Evolutionary conservation across 1,140 invertebrate genomes (phyloP), one percentile per base, ranked within the genome.

Genomic region (Anastrepha obliqua): DNA sequence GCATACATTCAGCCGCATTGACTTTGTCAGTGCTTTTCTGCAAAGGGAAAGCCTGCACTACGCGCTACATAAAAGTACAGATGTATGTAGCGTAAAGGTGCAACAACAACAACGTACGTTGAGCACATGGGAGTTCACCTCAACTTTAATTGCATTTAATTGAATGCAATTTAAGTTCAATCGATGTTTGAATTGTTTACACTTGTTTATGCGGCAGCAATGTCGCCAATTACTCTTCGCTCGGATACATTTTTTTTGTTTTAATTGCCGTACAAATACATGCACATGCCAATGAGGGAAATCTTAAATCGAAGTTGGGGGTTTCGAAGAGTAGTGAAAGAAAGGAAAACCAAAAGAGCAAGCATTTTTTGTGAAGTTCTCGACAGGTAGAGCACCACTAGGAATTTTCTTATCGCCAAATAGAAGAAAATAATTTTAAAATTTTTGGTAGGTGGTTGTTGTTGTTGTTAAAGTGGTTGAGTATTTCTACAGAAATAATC

Each of bases 121-220:
- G 67, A 67, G 20, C 42, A 47, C 17, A 13, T 74, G 67, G 67
- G 67, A 74, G 67, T 74, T 42, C 11, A 47, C 67, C 44, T 70
- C 39, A 39, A 15, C 67, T 47, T 44, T 47, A 74, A 74, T 74
- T 74, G 67, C 67, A 47, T 74, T 74, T 47, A 74, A 74, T 74
- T 74, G 42, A 74, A 74, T 44, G 15, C 67, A 74, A 74, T 74
- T 74, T 17, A 74, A 74, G 67, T 47, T 47, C 13, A 47, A 74
- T 42, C 15, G 67, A 44, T 74, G 67, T 74, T 74, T 44, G 67
- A 74, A 74, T 74, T 74, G 67, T 74, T 74, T 74, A 74, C 67
- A 74, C 67, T 74, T 74, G 67, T 74, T 74, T 74, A 74, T 74
- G 42, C 67, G 67, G 67, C 15, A 17, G 67, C 67, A 74, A 74